phyloP scores from a whole-genome alignment of 2,113 vertebrate genomes.

The Siphamia tubifer region DNA sequence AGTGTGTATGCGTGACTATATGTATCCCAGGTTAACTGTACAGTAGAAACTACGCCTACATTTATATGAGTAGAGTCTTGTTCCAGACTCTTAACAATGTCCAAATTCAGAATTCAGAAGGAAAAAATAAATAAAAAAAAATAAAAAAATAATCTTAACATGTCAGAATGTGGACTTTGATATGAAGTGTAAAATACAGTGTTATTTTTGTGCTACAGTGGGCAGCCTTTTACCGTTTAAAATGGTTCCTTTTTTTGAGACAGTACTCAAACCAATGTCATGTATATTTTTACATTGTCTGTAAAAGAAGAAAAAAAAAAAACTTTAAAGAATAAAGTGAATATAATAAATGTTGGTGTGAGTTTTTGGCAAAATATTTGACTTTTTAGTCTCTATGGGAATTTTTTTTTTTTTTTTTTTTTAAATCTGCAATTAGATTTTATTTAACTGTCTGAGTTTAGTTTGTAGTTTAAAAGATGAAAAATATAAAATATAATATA shows the following conservation, averaged over 20 bases:
- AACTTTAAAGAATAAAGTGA: conserved; percentile 47
- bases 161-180: conserved; percentile 33
- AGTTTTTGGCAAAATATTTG: neutral
- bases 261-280: conserved; percentile 20
- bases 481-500: too few relatives aligned
- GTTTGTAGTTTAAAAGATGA: too few relatives aligned
- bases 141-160: neutral
- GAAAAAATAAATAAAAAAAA: conserved; percentile 1
- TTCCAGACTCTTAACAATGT: neutral
- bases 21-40: conserved; percentile 2
- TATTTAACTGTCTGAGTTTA: too few relatives aligned
- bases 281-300: conserved; percentile 39
- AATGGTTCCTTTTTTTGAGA: conserved; percentile 32
- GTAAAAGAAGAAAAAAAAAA: too few relatives aligned
- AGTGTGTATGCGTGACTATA: neutral
- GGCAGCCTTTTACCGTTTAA: conserved; percentile 26
- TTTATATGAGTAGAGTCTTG: neutral
- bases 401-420: too few relatives aligned
- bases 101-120: conserved; percentile 2
- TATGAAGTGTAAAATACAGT: conserved; percentile 17
- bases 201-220: conserved; percentile 15
- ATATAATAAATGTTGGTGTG: conserved; percentile 54
- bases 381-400: too few relatives aligned
- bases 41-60: neutral
- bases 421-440: too few relatives aligned